Conservation (phyloP, 2,113 vertebrate species). For the Paramormyrops kingsleyae region DNA sequence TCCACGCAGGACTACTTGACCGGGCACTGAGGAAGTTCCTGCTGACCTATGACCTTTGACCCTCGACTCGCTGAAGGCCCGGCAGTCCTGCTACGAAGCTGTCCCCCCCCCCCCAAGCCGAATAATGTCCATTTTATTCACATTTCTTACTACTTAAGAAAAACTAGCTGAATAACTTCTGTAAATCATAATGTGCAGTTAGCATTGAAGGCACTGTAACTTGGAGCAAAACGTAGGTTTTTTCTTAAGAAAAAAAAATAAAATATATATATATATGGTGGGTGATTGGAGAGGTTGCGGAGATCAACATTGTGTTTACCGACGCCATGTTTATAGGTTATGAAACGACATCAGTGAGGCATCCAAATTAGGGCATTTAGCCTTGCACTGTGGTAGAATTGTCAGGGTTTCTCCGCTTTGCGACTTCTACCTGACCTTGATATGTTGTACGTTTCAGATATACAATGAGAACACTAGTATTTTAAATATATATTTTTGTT, state of each 20-base stretch:
- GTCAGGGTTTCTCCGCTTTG: conserved; percentile 53
- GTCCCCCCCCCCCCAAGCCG: conserved; percentile 21
- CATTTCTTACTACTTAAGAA: conserved; percentile 33
- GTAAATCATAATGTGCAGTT: conserved; percentile 54
- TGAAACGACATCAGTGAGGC: conserved; percentile 62
- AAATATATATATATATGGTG: neutral
- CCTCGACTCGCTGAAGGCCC: neutral
- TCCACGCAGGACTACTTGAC: conserved; percentile 96
- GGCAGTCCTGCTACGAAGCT: conserved; percentile 21
- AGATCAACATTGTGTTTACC: conserved; percentile 70
- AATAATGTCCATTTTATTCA: conserved; percentile 30
- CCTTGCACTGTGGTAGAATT: conserved; percentile 75
- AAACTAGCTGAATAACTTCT: conserved; percentile 16
- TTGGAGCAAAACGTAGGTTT: conserved; percentile 42
- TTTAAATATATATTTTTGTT: conserved; percentile 52
- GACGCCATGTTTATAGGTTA: conserved; percentile 63
- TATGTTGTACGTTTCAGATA: conserved; percentile 73
- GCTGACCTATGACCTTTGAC: neutral
- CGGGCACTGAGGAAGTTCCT: conserved; percentile 68
- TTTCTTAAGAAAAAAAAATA: neutral
- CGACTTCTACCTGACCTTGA: conserved; percentile 56
- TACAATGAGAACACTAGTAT: conserved; percentile 61
- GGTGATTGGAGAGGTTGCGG: conserved; percentile 54
- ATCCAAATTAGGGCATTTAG: conserved; percentile 56
- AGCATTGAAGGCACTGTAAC: conserved; percentile 58